Evolutionary conservation across 2,888 invertebrate genomes (phyloP).

Genomic region (Machimus rusticus): DNA sequence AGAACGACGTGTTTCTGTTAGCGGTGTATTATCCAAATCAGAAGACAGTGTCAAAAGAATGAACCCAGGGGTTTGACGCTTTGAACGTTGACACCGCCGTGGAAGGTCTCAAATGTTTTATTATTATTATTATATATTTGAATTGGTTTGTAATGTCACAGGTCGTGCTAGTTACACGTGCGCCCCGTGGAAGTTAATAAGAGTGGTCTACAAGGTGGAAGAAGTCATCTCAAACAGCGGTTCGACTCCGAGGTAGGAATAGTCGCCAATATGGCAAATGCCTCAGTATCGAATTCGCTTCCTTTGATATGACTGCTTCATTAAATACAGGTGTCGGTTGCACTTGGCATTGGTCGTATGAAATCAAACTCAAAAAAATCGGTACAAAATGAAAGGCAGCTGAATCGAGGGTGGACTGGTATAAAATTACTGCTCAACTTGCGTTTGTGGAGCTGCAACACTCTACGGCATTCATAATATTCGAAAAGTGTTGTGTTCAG

Average conservation of each 20-base stretch:
- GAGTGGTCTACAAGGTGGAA: background rate
- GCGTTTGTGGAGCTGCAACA: constrained; percentile 2
- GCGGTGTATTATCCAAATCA: constrained; percentile 57
- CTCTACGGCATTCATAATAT: constrained; percentile 26
- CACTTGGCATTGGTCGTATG: background rate
- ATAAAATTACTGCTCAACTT: background rate
- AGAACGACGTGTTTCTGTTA: background rate
- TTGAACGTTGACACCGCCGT: constrained; percentile 34
- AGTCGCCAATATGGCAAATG: background rate
- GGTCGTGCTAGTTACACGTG: constrained; percentile 8
- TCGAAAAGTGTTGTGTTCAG: constrained; percentile 38
- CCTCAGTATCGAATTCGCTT: background rate
- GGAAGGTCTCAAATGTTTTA: constrained; percentile 43
- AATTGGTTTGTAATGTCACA: constrained; percentile 18
- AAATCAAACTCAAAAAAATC: background rate
- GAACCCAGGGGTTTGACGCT: constrained; percentile 56
- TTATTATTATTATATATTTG: background rate
- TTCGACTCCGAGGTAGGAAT: background rate
- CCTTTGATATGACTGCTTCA: constrained; percentile 27
- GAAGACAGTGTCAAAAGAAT: constrained; percentile 65
- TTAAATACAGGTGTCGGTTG: background rate
- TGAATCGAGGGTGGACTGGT: background rate
- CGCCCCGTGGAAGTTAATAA: background rate
- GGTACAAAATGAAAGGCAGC: background rate
- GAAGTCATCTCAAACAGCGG: constrained; percentile 25